Evolutionary conservation across 2,888 invertebrate genomes (phyloP).

Genomic region (Dryomyza anilis): DNA sequence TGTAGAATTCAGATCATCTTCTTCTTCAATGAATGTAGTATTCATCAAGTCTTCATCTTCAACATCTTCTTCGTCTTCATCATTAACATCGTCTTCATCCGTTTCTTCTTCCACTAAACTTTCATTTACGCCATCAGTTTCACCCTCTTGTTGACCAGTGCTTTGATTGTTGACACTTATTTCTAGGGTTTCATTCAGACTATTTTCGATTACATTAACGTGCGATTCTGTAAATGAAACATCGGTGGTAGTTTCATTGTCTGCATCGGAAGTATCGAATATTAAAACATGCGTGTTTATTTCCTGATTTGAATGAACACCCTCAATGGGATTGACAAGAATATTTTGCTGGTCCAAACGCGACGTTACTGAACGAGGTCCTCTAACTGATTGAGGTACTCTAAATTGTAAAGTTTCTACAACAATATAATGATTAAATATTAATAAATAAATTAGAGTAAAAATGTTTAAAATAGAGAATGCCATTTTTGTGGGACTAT

Average conservation of each 20-base stretch:
- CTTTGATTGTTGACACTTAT: constrained; percentile 1
- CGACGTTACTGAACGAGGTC: background rate
- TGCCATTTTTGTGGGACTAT: no score
- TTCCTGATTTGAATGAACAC: constrained; percentile 1
- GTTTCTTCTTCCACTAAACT: constrained; percentile 26
- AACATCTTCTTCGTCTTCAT: constrained; percentile 33
- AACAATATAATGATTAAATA: background rate
- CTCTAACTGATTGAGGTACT: constrained; percentile 8
- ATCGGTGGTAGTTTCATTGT: no score
- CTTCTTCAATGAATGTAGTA: constrained; percentile 19
- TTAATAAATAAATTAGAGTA: no score
- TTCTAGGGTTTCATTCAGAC: constrained; percentile 6
- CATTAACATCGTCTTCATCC: no score
- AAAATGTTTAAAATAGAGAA: no score
- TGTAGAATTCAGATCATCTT: constrained; percentile 25
- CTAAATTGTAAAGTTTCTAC: constrained; percentile 21
- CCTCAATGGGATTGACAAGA: background rate
- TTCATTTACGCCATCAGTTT: background rate
- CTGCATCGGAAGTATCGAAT: background rate
- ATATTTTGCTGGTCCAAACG: constrained; percentile 14
- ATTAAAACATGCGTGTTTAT: background rate
- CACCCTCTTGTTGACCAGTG: background rate
- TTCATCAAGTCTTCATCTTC: constrained; percentile 35
- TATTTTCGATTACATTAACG: background rate
- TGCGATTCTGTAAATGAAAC: background rate